These are phyloP conservation scores for Drosophila stalkeri DNA, from an alignment of 2,888 invertebrate species.

Conservation along the genomic window DNA sequence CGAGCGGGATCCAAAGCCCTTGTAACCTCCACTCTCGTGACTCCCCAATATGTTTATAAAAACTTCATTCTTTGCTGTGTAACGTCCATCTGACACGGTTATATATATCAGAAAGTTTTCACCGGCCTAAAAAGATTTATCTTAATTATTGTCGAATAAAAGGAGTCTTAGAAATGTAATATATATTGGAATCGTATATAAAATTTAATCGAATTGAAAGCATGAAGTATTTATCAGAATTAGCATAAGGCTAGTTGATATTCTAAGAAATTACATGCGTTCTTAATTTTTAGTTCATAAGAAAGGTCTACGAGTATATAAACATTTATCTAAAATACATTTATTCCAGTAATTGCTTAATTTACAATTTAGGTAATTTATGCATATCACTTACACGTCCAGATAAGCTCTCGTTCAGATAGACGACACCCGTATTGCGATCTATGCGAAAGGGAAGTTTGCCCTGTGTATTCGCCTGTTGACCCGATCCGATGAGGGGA, in stretches of 20 bases:
- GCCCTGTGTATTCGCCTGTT: constrained; percentile 54
- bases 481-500: constrained; percentile 61
- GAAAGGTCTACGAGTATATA: no score
- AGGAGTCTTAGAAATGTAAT: no score
- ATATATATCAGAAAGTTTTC: constrained; percentile 89
- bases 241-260: no score
- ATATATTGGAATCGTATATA: no score
- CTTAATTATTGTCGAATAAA: background rate
- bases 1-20: constrained; percentile 71
- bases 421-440: constrained; percentile 90
- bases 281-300: no score
- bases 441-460: constrained; percentile 91
- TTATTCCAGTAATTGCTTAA: background rate
- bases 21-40: constrained; percentile 60
- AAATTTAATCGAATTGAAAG: no score
- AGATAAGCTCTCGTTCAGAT: constrained; percentile 91
- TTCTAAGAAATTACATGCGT: no score
- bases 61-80: constrained; percentile 89
- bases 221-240: no score
- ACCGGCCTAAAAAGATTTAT: constrained; percentile 86
- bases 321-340: no score
- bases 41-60: constrained; percentile 87
- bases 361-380: background rate
- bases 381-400: constrained; percentile 89
- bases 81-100: constrained; percentile 88